Conservation (phyloP, 2,113 vertebrate genomes). For the Pterophyllum scalare region DNA sequence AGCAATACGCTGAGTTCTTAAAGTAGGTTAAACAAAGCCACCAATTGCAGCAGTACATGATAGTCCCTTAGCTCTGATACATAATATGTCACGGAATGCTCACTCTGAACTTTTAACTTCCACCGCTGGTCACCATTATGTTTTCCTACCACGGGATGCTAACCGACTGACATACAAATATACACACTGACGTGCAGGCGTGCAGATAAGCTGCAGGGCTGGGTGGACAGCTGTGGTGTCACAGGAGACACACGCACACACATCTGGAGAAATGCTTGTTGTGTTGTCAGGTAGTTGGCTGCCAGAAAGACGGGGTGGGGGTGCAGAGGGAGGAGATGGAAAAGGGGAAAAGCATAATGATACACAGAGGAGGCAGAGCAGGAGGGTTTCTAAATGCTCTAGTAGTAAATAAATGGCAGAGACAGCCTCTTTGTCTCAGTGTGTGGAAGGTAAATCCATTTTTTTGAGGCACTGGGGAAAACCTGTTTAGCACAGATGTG, state of each 20-base stretch:
- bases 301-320: conserved; percentile 44
- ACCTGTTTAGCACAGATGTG: too few species aligned
- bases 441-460: neutral
- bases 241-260: conserved; percentile 55
- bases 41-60: conserved; percentile 15
- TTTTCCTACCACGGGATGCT: conserved; percentile 52
- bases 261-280: conserved; percentile 76
- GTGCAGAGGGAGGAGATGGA: conserved; percentile 14
- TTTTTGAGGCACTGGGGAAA: too few species aligned
- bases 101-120: conserved; percentile 69
- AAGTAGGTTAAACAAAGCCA: too few species aligned
- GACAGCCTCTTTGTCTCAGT: neutral
- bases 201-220: conserved; percentile 54
- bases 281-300: conserved; percentile 54
- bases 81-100: conserved; percentile 74
- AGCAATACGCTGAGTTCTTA: too few species aligned
- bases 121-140: conserved; percentile 58
- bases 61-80: conserved; percentile 63
- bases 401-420: neutral
- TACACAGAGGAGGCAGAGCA: conserved; percentile 11
- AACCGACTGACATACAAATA: conserved; percentile 16
- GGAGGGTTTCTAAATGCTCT: neutral
- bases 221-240: conserved; percentile 72
- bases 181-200: conserved; percentile 25
- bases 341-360: neutral